Base-by-base conservation (phyloP, 2,888 invertebrate genomes). In the Leucoptera coffeella region DNA sequence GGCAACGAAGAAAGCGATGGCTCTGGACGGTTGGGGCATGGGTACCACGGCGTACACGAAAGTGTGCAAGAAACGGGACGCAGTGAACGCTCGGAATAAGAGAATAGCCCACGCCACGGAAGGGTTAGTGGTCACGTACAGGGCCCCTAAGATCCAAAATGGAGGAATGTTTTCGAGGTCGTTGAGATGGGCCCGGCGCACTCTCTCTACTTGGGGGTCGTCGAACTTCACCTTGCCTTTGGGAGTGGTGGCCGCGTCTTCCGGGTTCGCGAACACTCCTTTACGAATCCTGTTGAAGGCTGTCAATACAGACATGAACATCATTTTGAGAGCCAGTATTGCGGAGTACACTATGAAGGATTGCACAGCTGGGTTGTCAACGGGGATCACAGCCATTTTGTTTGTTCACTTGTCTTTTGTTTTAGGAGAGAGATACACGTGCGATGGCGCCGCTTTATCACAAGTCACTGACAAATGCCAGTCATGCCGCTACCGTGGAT, bases 131-230 rank as follows among this genome's bases (percentile, higher is more conserved):
- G 75, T 57, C 29, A 79, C 42, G 53, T 80, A 85, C 29, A 78
- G 45, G 4, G 75, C 64, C 4, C 74, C 77, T 15, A 78, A 48
- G 9, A 79, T 39, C 46, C 80, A 67, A 45, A 82, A 85, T 2
- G 75, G 64, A 0, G 78, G 69, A 28, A 85, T 82, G 47, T 82
- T 85, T 52, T 84, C 84, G 48, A 84, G 44, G 45, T 85, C 84
- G 41, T 85, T 85, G 38, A 74, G 59, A 44, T 84, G 82, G 8
- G 80, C 82, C 42, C 78, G 53, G 2, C 67, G 47, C 2, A 55
- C 30, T 3, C 67, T 45, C 37, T 67, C 65, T 13, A 67, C 43
- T 2, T 32, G 37, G 0, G 47, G 50, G 30, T 65, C 58, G 20
- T 60, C 62, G 25, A 35, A 49, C 37, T 54, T 62, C 28, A 67